Conservation (phyloP, 2,113 vertebrate species). For the Scartelaos histophorus region DNA sequence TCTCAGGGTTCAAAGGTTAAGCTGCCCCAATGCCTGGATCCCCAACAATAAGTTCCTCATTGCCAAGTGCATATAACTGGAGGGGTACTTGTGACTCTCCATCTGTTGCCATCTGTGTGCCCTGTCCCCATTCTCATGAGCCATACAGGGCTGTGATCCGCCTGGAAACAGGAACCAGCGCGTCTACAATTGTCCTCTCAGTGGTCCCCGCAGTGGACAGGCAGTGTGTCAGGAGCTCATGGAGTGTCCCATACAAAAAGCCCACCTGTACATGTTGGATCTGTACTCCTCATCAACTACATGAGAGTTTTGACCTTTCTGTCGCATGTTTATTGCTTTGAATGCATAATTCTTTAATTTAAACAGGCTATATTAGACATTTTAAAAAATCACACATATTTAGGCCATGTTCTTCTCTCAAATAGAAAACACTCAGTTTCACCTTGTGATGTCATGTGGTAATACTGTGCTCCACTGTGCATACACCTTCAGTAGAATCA, state of each 20-base stretch:
- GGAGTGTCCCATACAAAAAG: slow-evolving; percentile 23
- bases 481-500: no score
- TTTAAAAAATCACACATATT: no score
- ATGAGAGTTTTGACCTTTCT: neutral
- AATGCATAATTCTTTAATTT: no score
- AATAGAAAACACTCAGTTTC: no score
- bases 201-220: slow-evolving; percentile 43
- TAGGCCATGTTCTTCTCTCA: no score
- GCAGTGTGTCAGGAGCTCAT: slow-evolving; percentile 27
- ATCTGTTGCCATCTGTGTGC: slow-evolving; percentile 79
- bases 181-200: slow-evolving; percentile 57
- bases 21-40: slow-evolving; percentile 61
- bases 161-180: slow-evolving; percentile 48
- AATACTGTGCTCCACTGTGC: no score
- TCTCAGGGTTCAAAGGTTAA: slow-evolving; percentile 67
- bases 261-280: slow-evolving; percentile 12
- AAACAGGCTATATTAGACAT: no score
- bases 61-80: slow-evolving; percentile 74
- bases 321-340: neutral
- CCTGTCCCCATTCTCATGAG: slow-evolving; percentile 64
- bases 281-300: neutral
- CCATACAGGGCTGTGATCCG: slow-evolving; percentile 51
- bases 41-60: slow-evolving; percentile 61
- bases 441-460: no score
- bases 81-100: slow-evolving; percentile 75